phyloP scores from a whole-genome alignment of 2,888 invertebrate species.

The Sacculina carcini region DNA sequence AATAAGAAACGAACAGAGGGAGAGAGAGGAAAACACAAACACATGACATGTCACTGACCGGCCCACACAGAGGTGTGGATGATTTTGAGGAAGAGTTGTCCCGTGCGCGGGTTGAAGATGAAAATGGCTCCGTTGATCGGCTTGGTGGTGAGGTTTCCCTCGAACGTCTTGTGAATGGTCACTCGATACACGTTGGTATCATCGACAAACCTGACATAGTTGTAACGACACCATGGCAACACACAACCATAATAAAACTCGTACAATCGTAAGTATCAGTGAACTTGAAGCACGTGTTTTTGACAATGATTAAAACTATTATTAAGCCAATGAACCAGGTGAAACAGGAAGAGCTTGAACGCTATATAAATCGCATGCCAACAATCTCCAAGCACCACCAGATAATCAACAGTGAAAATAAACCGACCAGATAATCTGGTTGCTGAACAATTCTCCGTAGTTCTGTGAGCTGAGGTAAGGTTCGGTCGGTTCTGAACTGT shows the following conservation, averaged over 20 bases:
- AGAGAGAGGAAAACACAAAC: slow-evolving; percentile 8
- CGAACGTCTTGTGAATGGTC: slow-evolving; percentile 98
- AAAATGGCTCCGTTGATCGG: slow-evolving; percentile 99
- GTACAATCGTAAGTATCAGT: too few relatives aligned
- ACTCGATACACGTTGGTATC: slow-evolving; percentile 99
- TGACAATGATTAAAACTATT: too few relatives aligned
- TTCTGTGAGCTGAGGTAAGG: slow-evolving; percentile 97
- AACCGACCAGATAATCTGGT: slow-evolving; percentile 87
- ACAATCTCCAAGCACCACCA: too few relatives aligned
- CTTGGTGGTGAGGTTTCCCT: slow-evolving; percentile 95
- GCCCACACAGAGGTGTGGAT: slow-evolving; percentile 99
- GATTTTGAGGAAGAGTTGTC: slow-evolving; percentile 94
- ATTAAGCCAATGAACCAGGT: too few relatives aligned
- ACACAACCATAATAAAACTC: background rate
- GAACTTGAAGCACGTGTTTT: too few relatives aligned
- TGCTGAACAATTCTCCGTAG: slow-evolving; percentile 98
- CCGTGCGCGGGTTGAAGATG: slow-evolving; percentile 96
- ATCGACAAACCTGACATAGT: slow-evolving; percentile 71
- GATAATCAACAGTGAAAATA: background rate
- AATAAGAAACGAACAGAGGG: background rate
- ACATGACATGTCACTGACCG: too few relatives aligned
- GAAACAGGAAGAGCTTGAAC: too few relatives aligned
- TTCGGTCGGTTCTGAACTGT: slow-evolving; percentile 96
- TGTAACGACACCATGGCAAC: background rate
- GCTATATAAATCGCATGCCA: too few relatives aligned